Conservation (phyloP, 1,140 invertebrate species). For the Apis mellifera region DNA sequence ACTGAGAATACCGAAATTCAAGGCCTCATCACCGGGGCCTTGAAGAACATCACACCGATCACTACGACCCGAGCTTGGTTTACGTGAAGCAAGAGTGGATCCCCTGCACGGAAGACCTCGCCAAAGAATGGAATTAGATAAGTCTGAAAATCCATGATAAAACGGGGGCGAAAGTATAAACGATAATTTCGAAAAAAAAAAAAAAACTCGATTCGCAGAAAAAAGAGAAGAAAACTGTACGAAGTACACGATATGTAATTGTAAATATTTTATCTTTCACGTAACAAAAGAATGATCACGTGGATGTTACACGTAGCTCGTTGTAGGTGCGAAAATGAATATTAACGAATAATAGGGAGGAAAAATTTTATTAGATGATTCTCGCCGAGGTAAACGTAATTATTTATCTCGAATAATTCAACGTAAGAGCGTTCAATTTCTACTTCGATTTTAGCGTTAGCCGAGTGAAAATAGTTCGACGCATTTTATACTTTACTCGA, state of each 20-base stretch:
- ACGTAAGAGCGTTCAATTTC: neutral
- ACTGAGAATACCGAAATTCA: constrained; percentile 81
- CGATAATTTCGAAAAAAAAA: neutral
- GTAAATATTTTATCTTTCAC: constrained; percentile 22
- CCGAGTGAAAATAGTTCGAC: neutral
- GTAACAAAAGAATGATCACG: neutral
- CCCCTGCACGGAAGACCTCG: constrained; percentile 71
- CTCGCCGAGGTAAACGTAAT: neutral
- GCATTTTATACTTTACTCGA: constrained; percentile 9
- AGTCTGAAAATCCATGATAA: constrained; percentile 6
- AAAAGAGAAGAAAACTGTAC: neutral
- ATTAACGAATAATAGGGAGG: constrained; percentile 4
- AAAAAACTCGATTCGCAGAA: neutral
- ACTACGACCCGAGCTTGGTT: constrained; percentile 73
- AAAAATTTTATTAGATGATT: constrained; percentile 6
- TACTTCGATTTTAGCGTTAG: neutral
- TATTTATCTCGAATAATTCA: neutral
- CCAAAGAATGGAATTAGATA: constrained; percentile 75
- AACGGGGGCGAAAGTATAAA: neutral
- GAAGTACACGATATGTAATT: neutral
- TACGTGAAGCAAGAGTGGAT: constrained; percentile 80
- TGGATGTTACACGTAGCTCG: constrained; percentile 16
- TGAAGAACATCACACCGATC: constrained; percentile 63
- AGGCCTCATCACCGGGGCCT: constrained; percentile 73
- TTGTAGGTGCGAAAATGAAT: constrained; percentile 17